Base-by-base conservation (phyloP, 2,888 invertebrate genomes). In the Epirrita christyi region DNA sequence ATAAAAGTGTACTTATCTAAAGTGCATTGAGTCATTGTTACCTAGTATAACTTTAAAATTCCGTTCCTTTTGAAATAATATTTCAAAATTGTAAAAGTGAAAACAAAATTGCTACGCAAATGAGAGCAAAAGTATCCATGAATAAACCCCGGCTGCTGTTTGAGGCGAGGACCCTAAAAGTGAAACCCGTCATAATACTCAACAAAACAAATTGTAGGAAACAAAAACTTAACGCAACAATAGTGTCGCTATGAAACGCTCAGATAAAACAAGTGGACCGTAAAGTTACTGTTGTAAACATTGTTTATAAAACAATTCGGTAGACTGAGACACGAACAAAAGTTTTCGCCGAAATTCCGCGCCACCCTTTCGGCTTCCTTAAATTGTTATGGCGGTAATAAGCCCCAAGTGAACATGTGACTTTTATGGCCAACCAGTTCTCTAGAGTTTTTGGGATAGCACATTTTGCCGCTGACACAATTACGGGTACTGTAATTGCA, bases 371-470 rank as follows among this genome's bases (percentile, higher is more conserved):
- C 76, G 86, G 88, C 88, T 87, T 87, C 88, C 88, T 89, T 86
- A 90, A 90, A 91, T 88, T 87, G 89, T 90, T 88, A 92, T 88
- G 76, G 85, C 85, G 74, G 86, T 86, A 88, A 89, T 90, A 91
- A 90, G 87, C 80, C 78, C 75, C 75, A 76, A 77, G 82, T 74
- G 79, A 86, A 81, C 89, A 89, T 88, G 88, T 89, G 88, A 90
- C 85, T 88, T 90, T 91, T 91, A 90, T 87, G 78, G 80, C 80
- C 72, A 80, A 75, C 77, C 81, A 83, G 86, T 86, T 86, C 80
- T 81, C 78, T 78, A 71, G 82, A 85, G 80, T 85, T 88, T 88
- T 78, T 81, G 78, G 83, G 75, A 78, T 75, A 78, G 77, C 73
- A 75, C 80, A 81, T 85, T 88, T 86, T 85, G 86, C 86, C 83